These are phyloP conservation scores for Ornithorhynchus anatinus DNA, from an alignment of 2,113 vertebrate genomes.

Conservation along the genomic window DNA sequence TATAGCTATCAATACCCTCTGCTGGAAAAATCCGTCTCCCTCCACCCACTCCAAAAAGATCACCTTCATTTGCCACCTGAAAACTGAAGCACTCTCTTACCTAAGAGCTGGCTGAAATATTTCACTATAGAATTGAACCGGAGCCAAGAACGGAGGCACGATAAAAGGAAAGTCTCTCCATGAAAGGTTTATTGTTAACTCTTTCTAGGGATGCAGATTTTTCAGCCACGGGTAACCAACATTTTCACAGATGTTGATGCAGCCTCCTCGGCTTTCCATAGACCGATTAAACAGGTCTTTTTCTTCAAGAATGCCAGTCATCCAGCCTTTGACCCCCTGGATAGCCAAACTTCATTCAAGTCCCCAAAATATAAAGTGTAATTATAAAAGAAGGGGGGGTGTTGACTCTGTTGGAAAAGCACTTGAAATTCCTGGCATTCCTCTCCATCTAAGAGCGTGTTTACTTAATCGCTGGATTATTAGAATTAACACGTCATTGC, in stretches of 20 bases:
- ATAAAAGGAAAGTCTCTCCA: conserved; percentile 19
- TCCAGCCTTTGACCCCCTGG: conserved; percentile 17
- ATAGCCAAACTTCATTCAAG: conserved; percentile 55
- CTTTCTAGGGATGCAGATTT: conserved; percentile 25
- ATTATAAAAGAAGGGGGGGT: conserved; percentile 47
- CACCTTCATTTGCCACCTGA: conserved; percentile 28
- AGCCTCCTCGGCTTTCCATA: conserved; percentile 21
- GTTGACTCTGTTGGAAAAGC: conserved; percentile 79
- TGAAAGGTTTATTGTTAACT: conserved; percentile 44
- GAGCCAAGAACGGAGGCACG: neutral
- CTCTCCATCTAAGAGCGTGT: conserved; percentile 80
- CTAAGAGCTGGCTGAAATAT: conserved; percentile 15
- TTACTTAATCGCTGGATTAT: conserved; percentile 84
- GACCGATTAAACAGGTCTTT: conserved; percentile 6
- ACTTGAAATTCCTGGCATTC: conserved; percentile 91
- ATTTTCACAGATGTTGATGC: neutral
- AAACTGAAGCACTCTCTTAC: conserved; percentile 27
- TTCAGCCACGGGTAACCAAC: conserved; percentile 13
- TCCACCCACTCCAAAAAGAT: neutral
- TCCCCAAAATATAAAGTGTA: conserved; percentile 30
- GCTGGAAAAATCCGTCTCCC: conserved; percentile 1
- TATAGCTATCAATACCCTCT: neutral
- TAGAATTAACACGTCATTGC: conserved; percentile 83
- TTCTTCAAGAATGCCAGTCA: conserved; percentile 7
- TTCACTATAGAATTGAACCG: conserved; percentile 36